A percentile compares a stretch with the other conserved stretches of the same genome.
phyloP scores from a whole-genome alignment of 2,113 vertebrate genomes.

The Isichthys henryi region DNA sequence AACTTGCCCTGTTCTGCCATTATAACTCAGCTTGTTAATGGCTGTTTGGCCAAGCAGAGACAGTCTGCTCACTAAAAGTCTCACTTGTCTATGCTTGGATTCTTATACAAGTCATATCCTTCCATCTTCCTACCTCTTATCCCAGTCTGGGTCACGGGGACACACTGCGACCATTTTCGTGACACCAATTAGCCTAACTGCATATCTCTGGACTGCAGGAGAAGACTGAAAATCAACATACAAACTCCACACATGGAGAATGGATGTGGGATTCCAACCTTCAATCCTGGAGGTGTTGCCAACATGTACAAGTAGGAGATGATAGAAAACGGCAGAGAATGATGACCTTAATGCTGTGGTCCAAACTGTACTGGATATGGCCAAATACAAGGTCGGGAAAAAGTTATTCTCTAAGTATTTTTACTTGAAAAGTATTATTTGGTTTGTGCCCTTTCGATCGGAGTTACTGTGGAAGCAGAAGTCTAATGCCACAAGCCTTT shows the following conservation, averaged over 20 bases:
- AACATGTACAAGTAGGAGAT: not conserved
- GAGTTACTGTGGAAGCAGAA: constrained; percentile 52
- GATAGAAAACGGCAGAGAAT: not conserved
- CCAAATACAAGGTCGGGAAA: not conserved
- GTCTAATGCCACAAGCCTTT: constrained; percentile 72
- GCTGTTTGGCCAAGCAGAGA: not conserved
- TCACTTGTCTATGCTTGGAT: not conserved
- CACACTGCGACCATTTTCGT: not conserved
- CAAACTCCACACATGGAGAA: not conserved
- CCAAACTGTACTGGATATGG: not conserved
- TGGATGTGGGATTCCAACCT: not conserved
- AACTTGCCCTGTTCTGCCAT: not conserved
- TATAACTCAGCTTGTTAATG: not conserved
- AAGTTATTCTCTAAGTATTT: not conserved
- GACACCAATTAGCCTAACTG: not conserved
- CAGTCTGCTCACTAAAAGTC: not conserved
- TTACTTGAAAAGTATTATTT: not conserved
- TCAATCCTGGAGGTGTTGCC: not conserved
- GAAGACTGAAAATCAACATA: not conserved
- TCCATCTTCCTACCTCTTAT: not conserved
- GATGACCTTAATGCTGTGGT: not conserved
- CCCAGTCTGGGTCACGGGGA: not conserved
- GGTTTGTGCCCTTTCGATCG: not conserved
- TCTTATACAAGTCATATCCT: not conserved
- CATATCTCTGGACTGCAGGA: not conserved